Evolutionary conservation across 2,113 vertebrate species (phyloP), one percentile per base, ranked within the genome.

Genomic region (Pteronura brasiliensis): DNA sequence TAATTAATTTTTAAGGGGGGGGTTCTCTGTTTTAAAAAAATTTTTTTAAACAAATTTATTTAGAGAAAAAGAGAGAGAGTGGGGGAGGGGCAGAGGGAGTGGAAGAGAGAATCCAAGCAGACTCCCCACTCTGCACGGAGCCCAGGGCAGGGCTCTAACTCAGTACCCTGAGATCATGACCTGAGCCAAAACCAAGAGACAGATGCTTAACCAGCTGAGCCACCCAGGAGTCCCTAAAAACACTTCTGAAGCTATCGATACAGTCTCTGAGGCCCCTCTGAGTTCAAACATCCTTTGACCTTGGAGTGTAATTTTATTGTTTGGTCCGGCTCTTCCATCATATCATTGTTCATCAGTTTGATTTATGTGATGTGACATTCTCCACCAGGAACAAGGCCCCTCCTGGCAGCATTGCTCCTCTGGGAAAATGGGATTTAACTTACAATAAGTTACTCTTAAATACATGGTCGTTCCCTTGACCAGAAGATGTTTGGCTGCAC

Each of bases 341-440:
- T 82, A 82, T 94, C 57, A 23, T 36, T 85, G 18, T 25, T 91
- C 59, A 84, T 52, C 0, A 0, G 44, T 93, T 49, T 88, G 82
- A 93, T 89, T 93, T 90, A 95, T 65, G 25, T 21, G 42, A 86
- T 84, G 39, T 88, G 49, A 88, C 95, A 96, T 93, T 95, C 49
- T 95, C 63, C 3, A 57, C 77, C 87, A 81, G 95, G 87, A 61
- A 29, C 34, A 89, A 90, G 65, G 23, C n/a, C 65, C 25, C 65
- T 86, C n/a, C 27, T 42, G 65, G 42, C n/a, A 76, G n/a, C 69
- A 49, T 44, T 44, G 83, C 49, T 84, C 82, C 77, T 39, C 2
- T 52, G 29, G 55, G 90, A 82, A 86, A 84, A 67, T 5, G 52
- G 34, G 63, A 93, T 93, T 90, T 86, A 29, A 49, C 81, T 96